A percentile compares a stretch with the other conserved stretches of the same genome.
Conservation (phyloP, 1,140 invertebrate genomes). For the Trichonephila clavipes region DNA sequence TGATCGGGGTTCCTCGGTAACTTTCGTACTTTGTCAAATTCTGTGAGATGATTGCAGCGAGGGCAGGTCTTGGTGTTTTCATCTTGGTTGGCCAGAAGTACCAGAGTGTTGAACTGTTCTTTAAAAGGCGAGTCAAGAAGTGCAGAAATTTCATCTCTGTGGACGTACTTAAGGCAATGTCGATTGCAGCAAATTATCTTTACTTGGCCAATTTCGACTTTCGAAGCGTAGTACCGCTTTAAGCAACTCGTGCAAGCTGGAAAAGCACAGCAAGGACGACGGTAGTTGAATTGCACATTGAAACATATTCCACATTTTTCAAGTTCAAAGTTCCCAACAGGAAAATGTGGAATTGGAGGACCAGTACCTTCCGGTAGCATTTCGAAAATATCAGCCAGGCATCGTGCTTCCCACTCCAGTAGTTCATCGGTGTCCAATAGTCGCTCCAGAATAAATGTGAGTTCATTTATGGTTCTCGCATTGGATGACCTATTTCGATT, state of each 20-base stretch:
- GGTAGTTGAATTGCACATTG: conserved; percentile 73
- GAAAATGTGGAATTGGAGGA: conserved; percentile 71
- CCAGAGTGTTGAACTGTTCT: conserved; percentile 80
- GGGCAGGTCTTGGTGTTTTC: conserved; percentile 81
- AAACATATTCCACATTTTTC: conserved; percentile 78
- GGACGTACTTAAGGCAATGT: conserved; percentile 79
- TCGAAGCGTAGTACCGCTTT: conserved; percentile 79
- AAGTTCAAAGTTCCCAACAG: conserved; percentile 72
- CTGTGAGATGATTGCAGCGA: conserved; percentile 79
- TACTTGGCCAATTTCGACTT: conserved; percentile 79
- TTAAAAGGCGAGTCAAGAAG: conserved; percentile 79
- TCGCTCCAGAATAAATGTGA: conserved; percentile 60
- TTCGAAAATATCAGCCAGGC: conserved; percentile 36
- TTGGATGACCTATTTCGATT: conserved; percentile 12
- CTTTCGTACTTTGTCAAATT: conserved; percentile 67
- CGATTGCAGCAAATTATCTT: conserved; percentile 80
- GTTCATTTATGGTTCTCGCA: conserved; percentile 53
- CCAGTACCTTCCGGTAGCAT: conserved; percentile 25
- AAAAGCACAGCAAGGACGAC: conserved; percentile 80
- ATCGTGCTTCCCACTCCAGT: neutral
- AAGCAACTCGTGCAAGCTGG: conserved; percentile 80
- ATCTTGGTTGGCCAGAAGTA: conserved; percentile 81
- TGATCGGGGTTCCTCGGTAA: conserved; percentile 72
- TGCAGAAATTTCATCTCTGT: conserved; percentile 80
- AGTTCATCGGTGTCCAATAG: conserved; percentile 53